Base-by-base conservation (phyloP, 2,113 vertebrate species). In the Silurus glanis region DNA sequence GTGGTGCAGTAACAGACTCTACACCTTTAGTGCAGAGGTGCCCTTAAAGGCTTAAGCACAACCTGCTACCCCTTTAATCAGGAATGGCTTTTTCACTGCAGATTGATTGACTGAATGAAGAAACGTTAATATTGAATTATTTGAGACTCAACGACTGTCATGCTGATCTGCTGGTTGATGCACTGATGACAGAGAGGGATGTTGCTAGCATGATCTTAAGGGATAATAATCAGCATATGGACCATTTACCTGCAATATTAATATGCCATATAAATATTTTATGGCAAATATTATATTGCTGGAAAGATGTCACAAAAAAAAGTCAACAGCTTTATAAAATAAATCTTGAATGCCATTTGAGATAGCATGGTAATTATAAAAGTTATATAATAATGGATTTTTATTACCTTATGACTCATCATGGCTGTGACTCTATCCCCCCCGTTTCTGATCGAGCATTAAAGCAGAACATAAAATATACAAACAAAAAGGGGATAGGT, bases 401-500 rank as follows among this genome's bases (percentile, higher is more conserved):
- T 6, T 17, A 55, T 78, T 51, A 51, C 10, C 45, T 23, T 59
- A 25, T 12, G 12, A 59, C 5, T 19, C 17, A 21, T 55, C 51
- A 3, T 28, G 9, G n/a, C 25, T 45, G 56, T 59, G 21, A 10
- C 45, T 49, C 71, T 37, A 17, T 51, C 37, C 37, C 16, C 19
- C n/a, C 45, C 5, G 66, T 56, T 66, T 28, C 47, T 80, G 84
- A 80, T 56, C 28, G 37, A 69, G 21, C 47, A 55, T 78, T 85
- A 85, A 62, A 83, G 53, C 28, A 16, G 25, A 53, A 64, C 71
- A 76, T 78, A 75, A 67, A 76, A 53, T 17, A 61, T 58, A 75
- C 28, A n/a, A 49, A 17, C 1, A n/a, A 74, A 49, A 37, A 37
- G 37, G 28, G 28, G 37, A 37, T 37, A 12, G 16, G 25, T 76